These are phyloP conservation scores for Drosophila putrida DNA, from an alignment of 2,888 invertebrate genomes.

Conservation along the genomic window DNA sequence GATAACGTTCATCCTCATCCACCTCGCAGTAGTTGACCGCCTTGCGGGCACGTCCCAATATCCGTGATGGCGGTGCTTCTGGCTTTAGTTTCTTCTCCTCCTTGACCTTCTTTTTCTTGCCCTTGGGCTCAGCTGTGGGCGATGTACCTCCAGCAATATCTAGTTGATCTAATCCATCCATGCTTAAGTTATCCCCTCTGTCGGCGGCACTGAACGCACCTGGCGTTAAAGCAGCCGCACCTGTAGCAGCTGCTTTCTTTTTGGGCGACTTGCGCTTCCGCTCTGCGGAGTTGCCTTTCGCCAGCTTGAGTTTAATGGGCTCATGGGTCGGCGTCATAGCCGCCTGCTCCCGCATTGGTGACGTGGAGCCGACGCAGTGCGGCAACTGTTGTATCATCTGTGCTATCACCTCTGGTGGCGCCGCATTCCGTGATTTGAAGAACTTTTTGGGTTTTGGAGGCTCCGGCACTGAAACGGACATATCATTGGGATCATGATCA, in stretches of 20 bases:
- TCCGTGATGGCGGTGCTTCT: slow-evolving; percentile 83
- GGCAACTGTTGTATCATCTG: slow-evolving; percentile 84
- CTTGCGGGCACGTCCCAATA: slow-evolving; percentile 87
- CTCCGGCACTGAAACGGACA: slow-evolving; percentile 80
- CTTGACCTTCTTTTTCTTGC: slow-evolving; percentile 81
- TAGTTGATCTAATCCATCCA: slow-evolving; percentile 42
- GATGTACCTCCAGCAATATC: slow-evolving; percentile 41
- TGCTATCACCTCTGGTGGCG: slow-evolving; percentile 86
- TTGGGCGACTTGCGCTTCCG: slow-evolving; percentile 83
- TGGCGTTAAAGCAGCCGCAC: slow-evolving; percentile 48
- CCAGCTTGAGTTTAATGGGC: slow-evolving; percentile 83
- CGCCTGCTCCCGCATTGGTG: slow-evolving; percentile 81
- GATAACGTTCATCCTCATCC: slow-evolving; percentile 84
- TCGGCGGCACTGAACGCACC: slow-evolving; percentile 63
- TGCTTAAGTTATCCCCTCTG: slow-evolving; percentile 34
- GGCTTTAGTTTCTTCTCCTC: slow-evolving; percentile 84
- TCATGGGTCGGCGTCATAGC: slow-evolving; percentile 67
- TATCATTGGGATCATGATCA: slow-evolving; percentile 82
- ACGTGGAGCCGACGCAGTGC: slow-evolving; percentile 75
- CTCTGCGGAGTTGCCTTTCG: slow-evolving; percentile 81
- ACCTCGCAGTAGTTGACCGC: slow-evolving; percentile 89
- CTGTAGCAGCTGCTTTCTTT: slow-evolving; percentile 55
- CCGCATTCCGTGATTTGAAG: slow-evolving; percentile 93
- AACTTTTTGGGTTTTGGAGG: slow-evolving; percentile 94
- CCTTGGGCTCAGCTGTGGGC: slow-evolving; percentile 56